Evolutionary conservation across 2,797 vertebrate species (phyloP), one percentile per base, ranked within the genome.

Genomic region (Hemibagrus guttatus): DNA sequence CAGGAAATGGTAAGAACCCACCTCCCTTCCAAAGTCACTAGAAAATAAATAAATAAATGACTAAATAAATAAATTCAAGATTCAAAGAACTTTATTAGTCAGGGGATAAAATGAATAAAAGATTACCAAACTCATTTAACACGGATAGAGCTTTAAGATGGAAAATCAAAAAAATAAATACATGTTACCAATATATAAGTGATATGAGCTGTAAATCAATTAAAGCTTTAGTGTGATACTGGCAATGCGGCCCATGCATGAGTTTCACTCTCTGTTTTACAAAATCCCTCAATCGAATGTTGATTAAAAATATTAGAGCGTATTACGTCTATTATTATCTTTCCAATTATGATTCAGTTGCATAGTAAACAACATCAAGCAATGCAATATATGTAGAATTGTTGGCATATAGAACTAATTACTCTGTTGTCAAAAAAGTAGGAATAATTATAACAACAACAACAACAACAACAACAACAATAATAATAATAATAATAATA

Each of bases 1-100:
- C 39, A 86, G 81, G 81, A 88, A 88, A 63, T 54, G 74, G 49
- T 78, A 21, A 31, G 4, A 16, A 31, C 52, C n/a, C 14, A 16
- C 17, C 23, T 12, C 71, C 21, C 13, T 42, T 1, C 6, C 14
- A 56, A 78, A 31, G 19, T 56, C 75, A 19, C n/a, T 78, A 78
- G n/a, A 35, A 17, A 28, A 78, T 5, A 2, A 1, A 52, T n/a
- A 75, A 75, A 39, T 39, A 39, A 39, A 39, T 39, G 4, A 39
- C 1, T 39, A 39, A 39, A 39, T 39, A 39, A 39, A 39, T 39
- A 39, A 39, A 39, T 39, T 39, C 35, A 39, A 39, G 35, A 39
- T 39, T 39, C 35, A 39, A 39, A 39, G 35, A 39, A 39, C 35
- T 39, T 39, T 39, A 39, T 39, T 39, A 39, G 4, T 39, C 35